These are phyloP conservation scores for Armadillidium nasatum DNA, from an alignment of 1,140 invertebrate species.

Conservation along the genomic window DNA sequence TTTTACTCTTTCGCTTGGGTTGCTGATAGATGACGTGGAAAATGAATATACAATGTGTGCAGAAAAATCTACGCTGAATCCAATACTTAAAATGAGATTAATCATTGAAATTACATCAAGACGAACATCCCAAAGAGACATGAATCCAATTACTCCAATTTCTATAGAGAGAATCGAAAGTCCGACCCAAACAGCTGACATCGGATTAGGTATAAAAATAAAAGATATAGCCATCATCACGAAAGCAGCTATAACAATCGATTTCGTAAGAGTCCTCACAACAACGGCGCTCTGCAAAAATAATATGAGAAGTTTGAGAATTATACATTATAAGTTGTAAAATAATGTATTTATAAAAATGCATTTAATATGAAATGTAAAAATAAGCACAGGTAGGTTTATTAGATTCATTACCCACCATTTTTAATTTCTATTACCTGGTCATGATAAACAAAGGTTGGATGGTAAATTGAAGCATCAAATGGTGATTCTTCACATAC, in stretches of 20 bases:
- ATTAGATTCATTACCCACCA: too few species aligned
- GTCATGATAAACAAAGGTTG: neutral
- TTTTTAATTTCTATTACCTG: neutral
- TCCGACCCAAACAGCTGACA: slow-evolving; percentile 90
- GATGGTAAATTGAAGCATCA: neutral
- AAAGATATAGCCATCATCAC: slow-evolving; percentile 95
- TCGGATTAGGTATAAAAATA: slow-evolving; percentile 88
- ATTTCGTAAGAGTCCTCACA: slow-evolving; percentile 83
- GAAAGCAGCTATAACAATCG: slow-evolving; percentile 81
- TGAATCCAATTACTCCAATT: slow-evolving; percentile 88
- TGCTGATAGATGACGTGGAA: slow-evolving; percentile 75
- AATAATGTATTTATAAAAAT: too few species aligned
- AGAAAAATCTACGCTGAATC: slow-evolving; percentile 95
- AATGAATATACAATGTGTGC: slow-evolving; percentile 96
- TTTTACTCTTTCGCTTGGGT: slow-evolving; percentile 71
- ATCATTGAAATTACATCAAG: slow-evolving; percentile 98
- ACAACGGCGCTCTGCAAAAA: slow-evolving; percentile 77
- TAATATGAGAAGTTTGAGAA: too few species aligned
- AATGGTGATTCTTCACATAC: neutral
- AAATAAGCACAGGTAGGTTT: too few species aligned
- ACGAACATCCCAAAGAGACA: slow-evolving; percentile 91
- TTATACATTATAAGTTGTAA: too few species aligned
- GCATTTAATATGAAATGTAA: too few species aligned
- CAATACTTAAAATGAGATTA: slow-evolving; percentile 96
- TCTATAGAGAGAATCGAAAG: slow-evolving; percentile 96